Percentiles rank a stretch among this genome's conserved stretches.
Conservation (phyloP, 2,113 vertebrate genomes). For the Xenopus laevis region DNA sequence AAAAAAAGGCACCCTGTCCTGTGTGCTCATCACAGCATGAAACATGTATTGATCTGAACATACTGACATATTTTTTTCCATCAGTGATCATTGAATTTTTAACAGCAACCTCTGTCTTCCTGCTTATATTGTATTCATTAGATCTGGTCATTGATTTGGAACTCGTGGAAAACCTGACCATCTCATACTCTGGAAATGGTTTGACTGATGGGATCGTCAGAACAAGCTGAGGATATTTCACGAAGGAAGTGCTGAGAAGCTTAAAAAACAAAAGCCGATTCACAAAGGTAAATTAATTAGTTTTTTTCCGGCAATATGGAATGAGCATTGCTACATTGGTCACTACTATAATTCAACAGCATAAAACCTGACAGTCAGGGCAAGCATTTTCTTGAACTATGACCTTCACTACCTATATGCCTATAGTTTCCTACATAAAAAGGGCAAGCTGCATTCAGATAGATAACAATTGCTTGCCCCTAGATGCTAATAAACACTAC, state of each 20-base stretch:
- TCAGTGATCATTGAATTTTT: slow-evolving; percentile 45
- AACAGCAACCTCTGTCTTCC: slow-evolving; percentile 38
- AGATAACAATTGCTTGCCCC: background rate
- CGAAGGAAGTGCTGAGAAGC: background rate
- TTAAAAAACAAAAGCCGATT: slow-evolving; percentile 4
- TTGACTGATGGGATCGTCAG: slow-evolving; percentile 38
- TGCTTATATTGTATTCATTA: slow-evolving; percentile 35
- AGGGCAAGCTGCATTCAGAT: background rate
- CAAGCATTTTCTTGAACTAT: background rate
- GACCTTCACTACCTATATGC: background rate
- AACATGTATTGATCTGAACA: slow-evolving; percentile 30
- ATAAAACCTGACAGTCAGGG: background rate
- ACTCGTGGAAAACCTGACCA: slow-evolving; percentile 13
- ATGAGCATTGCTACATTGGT: background rate
- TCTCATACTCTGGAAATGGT: slow-evolving; percentile 18
- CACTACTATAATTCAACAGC: background rate
- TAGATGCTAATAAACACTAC: background rate
- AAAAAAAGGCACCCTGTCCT: slow-evolving; percentile 2
- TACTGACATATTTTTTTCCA: slow-evolving; percentile 42
- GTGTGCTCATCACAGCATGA: slow-evolving; percentile 42
- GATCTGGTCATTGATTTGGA: slow-evolving; percentile 38
- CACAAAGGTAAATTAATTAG: slow-evolving; percentile 26
- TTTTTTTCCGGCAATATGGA: slow-evolving; percentile 1
- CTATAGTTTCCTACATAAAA: background rate
- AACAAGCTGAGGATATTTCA: slow-evolving; percentile 10